phyloP scores from a whole-genome alignment of 2,888 invertebrate species.

The Apamea anceps region DNA sequence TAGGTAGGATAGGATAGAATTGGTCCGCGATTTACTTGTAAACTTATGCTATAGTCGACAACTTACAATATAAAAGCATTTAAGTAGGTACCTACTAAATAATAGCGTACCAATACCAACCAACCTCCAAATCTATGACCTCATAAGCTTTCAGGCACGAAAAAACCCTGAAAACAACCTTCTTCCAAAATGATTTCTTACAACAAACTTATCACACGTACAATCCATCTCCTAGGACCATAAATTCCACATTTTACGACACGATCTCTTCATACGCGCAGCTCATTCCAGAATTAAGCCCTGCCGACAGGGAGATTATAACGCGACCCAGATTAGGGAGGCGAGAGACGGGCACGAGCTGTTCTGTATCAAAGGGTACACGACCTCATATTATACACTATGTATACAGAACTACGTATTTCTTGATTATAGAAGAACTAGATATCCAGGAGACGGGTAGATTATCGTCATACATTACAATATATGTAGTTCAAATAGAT shows the following conservation, averaged over 20 bases:
- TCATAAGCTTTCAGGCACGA: background rate
- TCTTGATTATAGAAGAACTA: background rate
- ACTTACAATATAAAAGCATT: background rate
- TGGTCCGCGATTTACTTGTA: background rate
- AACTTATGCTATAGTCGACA: background rate
- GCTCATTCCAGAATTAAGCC: slow-evolving; percentile 41
- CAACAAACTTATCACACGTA: slow-evolving; percentile 5
- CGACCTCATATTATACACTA: slow-evolving; percentile 22
- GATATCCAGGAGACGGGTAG: background rate
- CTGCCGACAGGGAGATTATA: slow-evolving; percentile 42
- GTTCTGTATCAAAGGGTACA: slow-evolving; percentile 34
- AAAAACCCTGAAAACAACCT: background rate
- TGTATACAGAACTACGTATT: background rate
- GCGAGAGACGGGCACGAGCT: slow-evolving; percentile 6
- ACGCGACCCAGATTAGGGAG: slow-evolving; percentile 40
- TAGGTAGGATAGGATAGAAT: too few relatives aligned
- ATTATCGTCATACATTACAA: too few relatives aligned
- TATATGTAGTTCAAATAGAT: too few relatives aligned
- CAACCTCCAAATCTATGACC: background rate
- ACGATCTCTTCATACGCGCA: slow-evolving; percentile 20
- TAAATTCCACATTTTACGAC: slow-evolving; percentile 44
- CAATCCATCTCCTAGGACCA: background rate
- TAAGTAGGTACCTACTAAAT: background rate
- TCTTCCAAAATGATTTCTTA: background rate
- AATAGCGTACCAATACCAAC: background rate